Percentiles rank a stretch among this genome's conserved stretches.
Evolutionary conservation across 1,140 invertebrate species (phyloP).

Genomic region (Anoplolepis gracilipes): DNA sequence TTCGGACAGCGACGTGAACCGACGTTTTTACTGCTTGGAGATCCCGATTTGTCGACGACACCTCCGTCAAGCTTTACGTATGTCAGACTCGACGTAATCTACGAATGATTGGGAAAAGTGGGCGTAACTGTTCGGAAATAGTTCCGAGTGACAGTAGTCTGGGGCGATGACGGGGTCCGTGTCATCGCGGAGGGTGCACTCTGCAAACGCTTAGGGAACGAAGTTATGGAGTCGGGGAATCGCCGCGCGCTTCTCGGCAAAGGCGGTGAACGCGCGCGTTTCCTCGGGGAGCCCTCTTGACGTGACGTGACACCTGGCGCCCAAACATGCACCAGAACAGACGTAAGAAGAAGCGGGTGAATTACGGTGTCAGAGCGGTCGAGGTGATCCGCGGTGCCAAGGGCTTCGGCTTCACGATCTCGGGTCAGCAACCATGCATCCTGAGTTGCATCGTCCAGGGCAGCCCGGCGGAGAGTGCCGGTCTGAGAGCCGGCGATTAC

Average conservation of each 20-base stretch:
- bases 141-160: not conserved
- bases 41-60: not conserved
- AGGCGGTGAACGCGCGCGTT: constrained; percentile 11
- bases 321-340: constrained; percentile 89
- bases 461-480: constrained; percentile 94
- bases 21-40: not conserved
- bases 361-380: constrained; percentile 93
- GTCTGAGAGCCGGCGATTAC: constrained; percentile 95
- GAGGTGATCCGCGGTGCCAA: constrained; percentile 94
- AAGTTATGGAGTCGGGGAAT: constrained; percentile 10
- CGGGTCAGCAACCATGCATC: constrained; percentile 96
- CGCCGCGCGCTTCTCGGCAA: not conserved
- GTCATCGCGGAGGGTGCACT: not conserved
- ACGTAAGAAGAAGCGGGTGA: constrained; percentile 92
- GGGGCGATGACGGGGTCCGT: not conserved
- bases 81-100: too few species aligned
- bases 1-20: not conserved
- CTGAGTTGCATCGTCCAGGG: constrained; percentile 94
- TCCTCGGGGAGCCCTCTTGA: constrained; percentile 25
- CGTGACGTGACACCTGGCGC: not conserved
- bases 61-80: not conserved
- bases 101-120: constrained; percentile 6
- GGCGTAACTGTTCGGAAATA: not conserved
- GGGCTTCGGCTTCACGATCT: constrained; percentile 97
- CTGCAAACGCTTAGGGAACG: not conserved